Conservation (phyloP, 2,888 invertebrate species). For the Agrochola litura region DNA sequence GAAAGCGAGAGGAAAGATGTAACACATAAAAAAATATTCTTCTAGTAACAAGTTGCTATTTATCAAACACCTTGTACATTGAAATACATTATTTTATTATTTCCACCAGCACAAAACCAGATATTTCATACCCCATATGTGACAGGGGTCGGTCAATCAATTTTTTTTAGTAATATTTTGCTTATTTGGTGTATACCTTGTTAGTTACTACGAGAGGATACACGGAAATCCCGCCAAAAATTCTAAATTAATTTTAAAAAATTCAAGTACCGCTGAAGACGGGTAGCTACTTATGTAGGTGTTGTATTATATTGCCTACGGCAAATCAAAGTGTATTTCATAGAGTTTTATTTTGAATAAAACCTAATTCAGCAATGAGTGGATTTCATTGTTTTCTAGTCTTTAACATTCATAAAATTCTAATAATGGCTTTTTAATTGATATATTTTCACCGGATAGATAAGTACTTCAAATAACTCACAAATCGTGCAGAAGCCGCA, state of each 20-base stretch:
- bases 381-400: no score
- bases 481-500: background rate
- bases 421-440: no score
- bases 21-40: background rate
- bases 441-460: no score
- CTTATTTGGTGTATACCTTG: background rate
- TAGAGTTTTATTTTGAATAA: background rate
- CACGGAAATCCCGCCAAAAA: background rate
- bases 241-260: no score
- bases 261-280: no score
- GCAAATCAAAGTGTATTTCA: no score
- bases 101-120: background rate
- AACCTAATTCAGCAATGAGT: no score
- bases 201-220: background rate
- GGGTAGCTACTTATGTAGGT: no score
- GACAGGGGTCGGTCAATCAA: background rate
- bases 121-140: background rate
- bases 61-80: background rate
- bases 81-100: background rate
- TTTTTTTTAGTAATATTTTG: background rate
- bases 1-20: no score
- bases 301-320: no score
- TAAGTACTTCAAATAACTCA: slow-evolving; percentile 7
- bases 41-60: background rate
- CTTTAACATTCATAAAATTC: no score